Evolutionary conservation across 1,140 invertebrate genomes (phyloP).

Genomic region (Temnothorax nylanderi): DNA sequence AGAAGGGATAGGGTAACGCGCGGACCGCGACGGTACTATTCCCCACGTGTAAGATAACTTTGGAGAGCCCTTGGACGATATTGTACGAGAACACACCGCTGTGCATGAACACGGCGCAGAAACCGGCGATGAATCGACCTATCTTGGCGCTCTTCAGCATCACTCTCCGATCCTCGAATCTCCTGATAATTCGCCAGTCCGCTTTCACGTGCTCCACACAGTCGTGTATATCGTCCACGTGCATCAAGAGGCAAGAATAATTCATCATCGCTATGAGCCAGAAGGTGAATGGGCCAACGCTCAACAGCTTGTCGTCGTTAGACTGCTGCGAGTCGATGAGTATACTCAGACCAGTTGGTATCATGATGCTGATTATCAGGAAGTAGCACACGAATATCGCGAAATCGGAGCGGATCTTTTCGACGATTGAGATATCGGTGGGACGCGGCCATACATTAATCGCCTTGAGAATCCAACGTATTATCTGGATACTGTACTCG

Average conservation of each 20-base stretch:
- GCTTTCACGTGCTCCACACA: constrained; percentile 47
- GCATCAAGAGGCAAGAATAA: constrained; percentile 38
- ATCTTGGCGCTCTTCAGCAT: constrained; percentile 57
- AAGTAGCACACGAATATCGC: constrained; percentile 35
- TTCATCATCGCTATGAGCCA: constrained; percentile 31
- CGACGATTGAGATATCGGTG: not conserved
- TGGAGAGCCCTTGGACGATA: not conserved
- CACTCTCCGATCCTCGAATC: constrained; percentile 41
- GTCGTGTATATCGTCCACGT: constrained; percentile 23
- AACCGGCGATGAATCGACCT: constrained; percentile 45
- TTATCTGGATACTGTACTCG: constrained; percentile 31
- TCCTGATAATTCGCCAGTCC: constrained; percentile 53
- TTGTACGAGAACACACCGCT: constrained; percentile 55
- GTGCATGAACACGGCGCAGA: constrained; percentile 61
- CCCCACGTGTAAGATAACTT: not conserved
- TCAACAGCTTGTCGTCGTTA: not conserved
- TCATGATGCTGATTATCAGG: not conserved
- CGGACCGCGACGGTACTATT: constrained; percentile 61
- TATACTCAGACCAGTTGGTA: not conserved
- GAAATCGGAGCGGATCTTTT: not conserved
- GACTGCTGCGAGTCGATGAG: not conserved
- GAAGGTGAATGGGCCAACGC: constrained; percentile 23
- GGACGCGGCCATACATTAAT: constrained; percentile 29
- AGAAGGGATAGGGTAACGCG: constrained; percentile 31
- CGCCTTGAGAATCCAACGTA: constrained; percentile 32